These are phyloP conservation scores for Anomalospiza imberbis DNA, from an alignment of 2,797 vertebrate genomes.

Conservation along the genomic window DNA sequence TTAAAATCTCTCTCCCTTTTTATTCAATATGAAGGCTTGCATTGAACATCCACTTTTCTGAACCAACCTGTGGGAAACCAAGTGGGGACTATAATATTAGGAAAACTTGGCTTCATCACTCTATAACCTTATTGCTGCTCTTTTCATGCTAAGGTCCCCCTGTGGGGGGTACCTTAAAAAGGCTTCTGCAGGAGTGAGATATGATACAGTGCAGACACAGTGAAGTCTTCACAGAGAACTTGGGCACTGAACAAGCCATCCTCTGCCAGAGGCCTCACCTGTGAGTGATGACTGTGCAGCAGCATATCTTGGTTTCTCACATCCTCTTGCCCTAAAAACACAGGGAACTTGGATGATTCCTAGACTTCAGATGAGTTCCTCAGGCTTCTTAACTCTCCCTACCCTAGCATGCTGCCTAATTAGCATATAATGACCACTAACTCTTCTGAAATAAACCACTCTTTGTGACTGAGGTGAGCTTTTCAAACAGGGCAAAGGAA, in stretches of 20 bases:
- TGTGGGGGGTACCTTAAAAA: neutral
- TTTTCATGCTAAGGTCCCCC: neutral
- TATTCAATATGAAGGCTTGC: neutral
- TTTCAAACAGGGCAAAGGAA: neutral
- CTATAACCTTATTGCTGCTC: neutral
- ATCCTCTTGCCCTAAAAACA: neutral
- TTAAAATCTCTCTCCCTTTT: neutral
- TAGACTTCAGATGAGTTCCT: neutral
- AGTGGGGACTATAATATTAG: neutral
- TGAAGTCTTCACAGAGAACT: neutral
- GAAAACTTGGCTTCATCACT: neutral
- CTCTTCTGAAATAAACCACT: neutral
- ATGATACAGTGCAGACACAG: neutral
- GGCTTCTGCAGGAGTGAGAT: neutral
- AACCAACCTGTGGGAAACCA: neutral
- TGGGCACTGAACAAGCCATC: neutral
- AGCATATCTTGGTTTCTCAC: neutral
- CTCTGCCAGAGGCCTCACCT: neutral
- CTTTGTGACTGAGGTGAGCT: neutral
- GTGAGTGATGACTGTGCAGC: accelerated
- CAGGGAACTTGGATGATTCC: neutral
- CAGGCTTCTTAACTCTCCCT: neutral
- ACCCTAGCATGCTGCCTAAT: neutral
- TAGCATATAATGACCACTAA: neutral
- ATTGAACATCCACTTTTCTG: neutral